Base-by-base conservation (phyloP, 2,888 invertebrate genomes). In the Chrysopilus asiliformis region DNA sequence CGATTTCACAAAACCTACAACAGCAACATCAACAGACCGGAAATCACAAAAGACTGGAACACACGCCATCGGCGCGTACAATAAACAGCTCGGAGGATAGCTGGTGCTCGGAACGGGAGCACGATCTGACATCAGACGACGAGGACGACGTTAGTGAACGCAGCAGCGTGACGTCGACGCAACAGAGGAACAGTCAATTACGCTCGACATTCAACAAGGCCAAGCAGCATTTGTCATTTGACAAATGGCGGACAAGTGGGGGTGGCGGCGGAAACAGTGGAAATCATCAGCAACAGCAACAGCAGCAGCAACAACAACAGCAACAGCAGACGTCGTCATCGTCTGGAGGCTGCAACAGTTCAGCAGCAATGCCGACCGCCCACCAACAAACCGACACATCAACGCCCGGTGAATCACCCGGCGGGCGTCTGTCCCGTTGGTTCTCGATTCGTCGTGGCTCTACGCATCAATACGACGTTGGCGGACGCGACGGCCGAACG, bases 371-470 rank as follows among this genome's bases (percentile, higher is more conserved):
- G 44, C 42, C 44, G 18, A 38, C 42, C 8, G 32, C 28, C 7
- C 46, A 45, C 36, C 46, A 50, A 30, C 51, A 56, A 41, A 50
- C 56, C 8, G 60, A 60, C 36, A 50, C 51, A 13, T 55, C 56
- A 13, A 72, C 77, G 48, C 72, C 76, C 34, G 75, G 80, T 48
- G 83, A 85, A 47, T 70, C 76, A 46, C 71, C 77, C 32, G 75
- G 79, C 48, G 82, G 85, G 43, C 70, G 83, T 39, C 69, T 89
- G 32, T 79, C 86, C 20, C 71, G 90, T 48, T 89, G 87, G 86
- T 90, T 89, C 68, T 87, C 86, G 52, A 83, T 89, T 45, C 68
- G 87, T 26, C 71, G 86, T 42, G 81, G 83, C 28, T 80, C 81
- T 43, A 68, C 78, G n/a, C 79, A 83, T 60, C 85, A 85, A 53